Conservation (phyloP, 2,888 invertebrate species). For the Isotomurus palustris region DNA sequence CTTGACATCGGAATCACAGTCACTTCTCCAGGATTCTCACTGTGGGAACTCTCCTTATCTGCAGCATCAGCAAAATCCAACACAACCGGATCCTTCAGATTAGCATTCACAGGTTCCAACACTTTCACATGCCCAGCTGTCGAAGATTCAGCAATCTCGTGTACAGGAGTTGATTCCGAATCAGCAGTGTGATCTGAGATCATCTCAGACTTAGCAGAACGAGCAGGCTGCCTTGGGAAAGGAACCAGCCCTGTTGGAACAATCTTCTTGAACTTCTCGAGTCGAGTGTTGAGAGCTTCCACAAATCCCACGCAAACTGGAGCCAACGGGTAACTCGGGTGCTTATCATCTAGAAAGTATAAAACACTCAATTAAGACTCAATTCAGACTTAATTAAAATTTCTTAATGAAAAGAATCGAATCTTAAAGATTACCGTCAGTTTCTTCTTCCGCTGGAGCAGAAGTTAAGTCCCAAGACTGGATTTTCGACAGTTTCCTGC, state of each 20-base stretch:
- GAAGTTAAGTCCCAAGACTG: not conserved
- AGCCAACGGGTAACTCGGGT: constrained; percentile 16
- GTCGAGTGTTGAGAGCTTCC: constrained; percentile 15
- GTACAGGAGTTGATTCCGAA: constrained; percentile 20
- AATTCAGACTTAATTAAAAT: not conserved
- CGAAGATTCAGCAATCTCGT: too few species aligned
- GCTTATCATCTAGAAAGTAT: not conserved
- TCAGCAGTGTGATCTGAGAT: constrained; percentile 24
- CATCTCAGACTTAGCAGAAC: not conserved
- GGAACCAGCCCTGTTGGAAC: constrained; percentile 2
- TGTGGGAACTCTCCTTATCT: too few species aligned
- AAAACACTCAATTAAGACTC: constrained; percentile 3
- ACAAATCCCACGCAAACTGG: constrained; percentile 31
- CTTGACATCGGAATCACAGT: too few species aligned
- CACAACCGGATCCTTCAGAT: too few species aligned
- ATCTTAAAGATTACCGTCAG: not conserved
- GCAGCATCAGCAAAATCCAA: too few species aligned
- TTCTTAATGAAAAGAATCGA: not conserved
- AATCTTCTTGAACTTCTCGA: constrained; percentile 27
- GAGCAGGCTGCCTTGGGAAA: not conserved
- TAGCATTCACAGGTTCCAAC: too few species aligned
- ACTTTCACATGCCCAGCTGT: too few species aligned
- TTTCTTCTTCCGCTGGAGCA: not conserved
- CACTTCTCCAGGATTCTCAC: too few species aligned
- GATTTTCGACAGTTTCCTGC: not conserved